phyloP scores from a whole-genome alignment of 2,113 vertebrate species.

The Polyodon spathula region DNA sequence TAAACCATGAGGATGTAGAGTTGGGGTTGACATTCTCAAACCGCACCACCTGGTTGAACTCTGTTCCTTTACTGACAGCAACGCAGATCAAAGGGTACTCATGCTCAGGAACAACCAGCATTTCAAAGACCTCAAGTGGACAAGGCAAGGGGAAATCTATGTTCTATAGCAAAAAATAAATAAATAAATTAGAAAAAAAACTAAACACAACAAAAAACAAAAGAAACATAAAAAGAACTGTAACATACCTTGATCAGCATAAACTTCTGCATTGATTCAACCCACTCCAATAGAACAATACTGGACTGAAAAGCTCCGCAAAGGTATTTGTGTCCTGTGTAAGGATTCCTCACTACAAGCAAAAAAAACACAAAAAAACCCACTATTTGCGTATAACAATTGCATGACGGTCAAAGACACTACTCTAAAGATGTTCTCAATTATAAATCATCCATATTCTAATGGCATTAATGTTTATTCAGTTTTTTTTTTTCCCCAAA shows the following conservation, averaged over 20 bases:
- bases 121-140: conserved; percentile 89
- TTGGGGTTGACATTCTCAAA: conserved; percentile 96
- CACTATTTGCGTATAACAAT: too few relatives aligned
- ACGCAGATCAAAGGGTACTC: conserved; percentile 92
- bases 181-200: too few relatives aligned
- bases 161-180: conserved; percentile 60
- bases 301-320: conserved; percentile 94
- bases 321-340: conserved; percentile 90
- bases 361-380: conserved; percentile 27
- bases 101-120: conserved; percentile 92
- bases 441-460: too few relatives aligned
- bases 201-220: too few relatives aligned
- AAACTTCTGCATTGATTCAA: conserved; percentile 96
- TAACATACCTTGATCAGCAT: conserved; percentile 92
- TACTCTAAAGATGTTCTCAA: too few relatives aligned
- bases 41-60: conserved; percentile 86
- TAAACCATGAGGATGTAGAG: conserved; percentile 87
- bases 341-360: conserved; percentile 84
- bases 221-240: too few relatives aligned
- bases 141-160: conserved; percentile 93
- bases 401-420: too few relatives aligned
- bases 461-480: too few relatives aligned
- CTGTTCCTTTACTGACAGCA: conserved; percentile 84
- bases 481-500: too few relatives aligned
- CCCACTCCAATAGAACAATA: conserved; percentile 91